phyloP scores from a whole-genome alignment of 2,113 vertebrate genomes.

The Periophthalmodon schlosseri region DNA sequence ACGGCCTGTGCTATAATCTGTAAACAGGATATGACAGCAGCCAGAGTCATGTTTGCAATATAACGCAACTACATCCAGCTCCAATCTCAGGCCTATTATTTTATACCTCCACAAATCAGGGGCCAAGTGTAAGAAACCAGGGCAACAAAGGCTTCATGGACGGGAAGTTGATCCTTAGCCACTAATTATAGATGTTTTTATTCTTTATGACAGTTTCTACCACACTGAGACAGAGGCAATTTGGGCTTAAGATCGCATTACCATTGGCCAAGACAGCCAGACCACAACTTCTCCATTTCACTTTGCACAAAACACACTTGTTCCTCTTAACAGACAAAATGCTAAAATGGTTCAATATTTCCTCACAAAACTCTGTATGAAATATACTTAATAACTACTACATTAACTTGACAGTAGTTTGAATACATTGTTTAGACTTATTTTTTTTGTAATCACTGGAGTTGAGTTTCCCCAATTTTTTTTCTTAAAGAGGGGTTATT shows the following conservation, averaged over 20 bases:
- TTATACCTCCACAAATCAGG: slow-evolving; percentile 23
- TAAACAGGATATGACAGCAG: slow-evolving; percentile 6
- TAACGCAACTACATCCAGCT: slow-evolving; percentile 31
- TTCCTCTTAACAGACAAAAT: slow-evolving; percentile 24
- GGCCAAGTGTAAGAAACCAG: slow-evolving; percentile 31
- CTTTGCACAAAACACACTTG: slow-evolving; percentile 3
- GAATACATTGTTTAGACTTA: too few species aligned
- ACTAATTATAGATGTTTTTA: slow-evolving; percentile 55
- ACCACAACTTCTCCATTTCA: slow-evolving; percentile 44
- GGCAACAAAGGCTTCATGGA: slow-evolving; percentile 12
- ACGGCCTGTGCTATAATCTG: slow-evolving; percentile 13
- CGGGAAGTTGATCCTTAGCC: slow-evolving; percentile 11
- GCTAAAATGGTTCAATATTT: neutral
- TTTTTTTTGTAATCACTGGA: too few species aligned
- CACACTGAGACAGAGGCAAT: slow-evolving; percentile 19
- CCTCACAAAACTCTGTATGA: too few species aligned
- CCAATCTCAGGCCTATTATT: slow-evolving; percentile 27
- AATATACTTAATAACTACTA: too few species aligned
- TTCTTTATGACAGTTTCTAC: slow-evolving; percentile 34
- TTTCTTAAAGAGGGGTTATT: too few species aligned
- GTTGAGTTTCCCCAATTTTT: too few species aligned
- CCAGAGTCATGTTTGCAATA: slow-evolving; percentile 14
- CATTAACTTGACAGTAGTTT: too few species aligned
- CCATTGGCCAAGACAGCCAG: slow-evolving; percentile 18
- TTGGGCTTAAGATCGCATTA: slow-evolving; percentile 32